Conservation (phyloP, 2,888 invertebrate species). For the Leptopilina myrica region DNA sequence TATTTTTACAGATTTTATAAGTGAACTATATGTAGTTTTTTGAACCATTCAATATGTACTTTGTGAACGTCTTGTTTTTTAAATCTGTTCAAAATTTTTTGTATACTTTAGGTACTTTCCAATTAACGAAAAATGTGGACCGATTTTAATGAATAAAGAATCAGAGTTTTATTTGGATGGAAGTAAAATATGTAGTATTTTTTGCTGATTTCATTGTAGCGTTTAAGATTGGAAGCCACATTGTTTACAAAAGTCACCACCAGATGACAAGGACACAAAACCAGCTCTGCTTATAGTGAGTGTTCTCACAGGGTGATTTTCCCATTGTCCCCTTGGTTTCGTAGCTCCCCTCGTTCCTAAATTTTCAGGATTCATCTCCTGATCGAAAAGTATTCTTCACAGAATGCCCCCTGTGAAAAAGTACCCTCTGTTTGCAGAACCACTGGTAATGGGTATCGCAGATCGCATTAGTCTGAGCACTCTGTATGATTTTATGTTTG, state of each 20-base stretch:
- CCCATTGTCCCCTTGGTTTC: slow-evolving; percentile 49
- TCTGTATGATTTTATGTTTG: slow-evolving; percentile 41
- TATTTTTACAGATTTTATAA: too few species aligned
- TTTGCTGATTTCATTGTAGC: slow-evolving; percentile 35
- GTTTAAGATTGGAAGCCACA: slow-evolving; percentile 45
- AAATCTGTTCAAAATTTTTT: too few species aligned
- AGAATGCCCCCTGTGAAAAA: slow-evolving; percentile 35
- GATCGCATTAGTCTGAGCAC: slow-evolving; percentile 66
- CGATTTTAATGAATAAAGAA: background rate
- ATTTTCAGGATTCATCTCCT: slow-evolving; percentile 52
- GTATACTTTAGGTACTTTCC: too few species aligned
- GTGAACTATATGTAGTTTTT: too few species aligned
- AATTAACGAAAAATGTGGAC: background rate
- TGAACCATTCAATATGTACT: too few species aligned
- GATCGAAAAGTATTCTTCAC: slow-evolving; percentile 53
- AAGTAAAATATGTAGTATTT: background rate
- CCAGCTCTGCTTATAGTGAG: slow-evolving; percentile 29
- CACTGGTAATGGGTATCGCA: slow-evolving; percentile 71
- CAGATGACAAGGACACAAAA: slow-evolving; percentile 68
- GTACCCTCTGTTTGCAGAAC: slow-evolving; percentile 66
- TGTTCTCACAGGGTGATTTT: slow-evolving; percentile 59
- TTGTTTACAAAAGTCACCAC: slow-evolving; percentile 75
- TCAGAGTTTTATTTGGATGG: background rate
- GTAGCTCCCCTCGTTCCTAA: slow-evolving; percentile 44
- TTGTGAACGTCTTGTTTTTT: too few species aligned